Base-by-base conservation (phyloP, 1,140 invertebrate species). In the Eriosoma lanigerum region DNA sequence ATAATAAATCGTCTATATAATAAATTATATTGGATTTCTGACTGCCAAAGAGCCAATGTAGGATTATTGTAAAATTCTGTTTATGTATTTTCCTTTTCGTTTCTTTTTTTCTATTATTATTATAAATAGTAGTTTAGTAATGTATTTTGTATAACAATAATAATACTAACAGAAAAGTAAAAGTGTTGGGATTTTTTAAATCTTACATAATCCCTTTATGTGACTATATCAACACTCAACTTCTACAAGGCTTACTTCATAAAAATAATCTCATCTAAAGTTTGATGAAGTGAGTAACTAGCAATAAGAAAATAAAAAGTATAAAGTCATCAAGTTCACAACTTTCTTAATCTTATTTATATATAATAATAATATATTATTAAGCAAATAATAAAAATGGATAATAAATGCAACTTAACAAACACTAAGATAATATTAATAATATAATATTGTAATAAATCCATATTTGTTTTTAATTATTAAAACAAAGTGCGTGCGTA, bases 81-180 rank as follows among this genome's bases (percentile, higher is more conserved):
- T 48, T 26, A 46, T 26, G n/a, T 66, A 17, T 29, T 26, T 38
- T 38, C 32, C 32, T 60, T 26, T 60, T 17, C n/a, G n/a, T n/a
- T n/a, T n/a, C n/a, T n/a, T n/a, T n/a, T n/a, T n/a, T n/a, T n/a
- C n/a, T n/a, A n/a, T n/a, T n/a, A n/a, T n/a, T n/a, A n/a, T n/a
- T n/a, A n/a, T n/a, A n/a, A n/a, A n/a, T n/a, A 68, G n/a, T 26
- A 68, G 64, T 68, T 68, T 15, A 68, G 66, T 68, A 10, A 46
- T 48, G 38, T 48, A 21, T 68, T 48, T 48, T 46, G 38, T 68
- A 46, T 68, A 68, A 48, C 66, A 68, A 68, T 48, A 38, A 68
- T 26, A 48, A 68, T 48, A 62, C 15, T 21, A 66, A 66, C 32
- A 24, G 21, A 68, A 68, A 68, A 48, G 44, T 68, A 48, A 68